These are phyloP conservation scores for Dendroctonus ponderosae DNA, from an alignment of 1,140 invertebrate species.

Conservation along the genomic window DNA sequence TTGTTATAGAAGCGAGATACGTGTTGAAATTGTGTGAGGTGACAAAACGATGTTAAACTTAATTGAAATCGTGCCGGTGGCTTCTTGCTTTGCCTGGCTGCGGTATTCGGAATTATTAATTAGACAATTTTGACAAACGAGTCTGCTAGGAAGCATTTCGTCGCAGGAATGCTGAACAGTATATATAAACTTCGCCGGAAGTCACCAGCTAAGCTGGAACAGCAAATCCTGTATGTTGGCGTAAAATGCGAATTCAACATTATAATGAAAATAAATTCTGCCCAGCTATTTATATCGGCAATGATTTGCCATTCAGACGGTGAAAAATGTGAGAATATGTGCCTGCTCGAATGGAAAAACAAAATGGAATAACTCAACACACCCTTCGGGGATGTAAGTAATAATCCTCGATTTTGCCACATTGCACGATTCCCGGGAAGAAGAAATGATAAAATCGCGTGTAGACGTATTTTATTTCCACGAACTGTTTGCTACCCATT, in stretches of 20 bases:
- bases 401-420: background rate
- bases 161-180: too few relatives aligned
- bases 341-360: too few relatives aligned
- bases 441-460: constrained; percentile 3
- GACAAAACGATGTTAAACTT: constrained; percentile 1
- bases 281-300: background rate
- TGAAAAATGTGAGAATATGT: too few relatives aligned
- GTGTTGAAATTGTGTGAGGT: background rate
- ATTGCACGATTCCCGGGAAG: background rate
- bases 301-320: too few relatives aligned
- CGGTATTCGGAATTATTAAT: constrained; percentile 5
- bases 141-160: too few relatives aligned
- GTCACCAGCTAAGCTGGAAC: too few relatives aligned
- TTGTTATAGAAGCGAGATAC: background rate
- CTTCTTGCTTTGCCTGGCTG: background rate
- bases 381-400: too few relatives aligned
- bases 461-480: background rate
- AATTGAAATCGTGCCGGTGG: constrained; percentile 6
- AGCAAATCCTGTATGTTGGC: too few relatives aligned
- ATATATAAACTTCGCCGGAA: too few relatives aligned
- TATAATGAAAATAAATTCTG: background rate
- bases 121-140: background rate
- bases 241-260: too few relatives aligned
- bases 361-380: too few relatives aligned
- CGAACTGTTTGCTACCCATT: background rate